Evolutionary conservation across 2,888 invertebrate genomes (phyloP).

Genomic region (Hyalella azteca): DNA sequence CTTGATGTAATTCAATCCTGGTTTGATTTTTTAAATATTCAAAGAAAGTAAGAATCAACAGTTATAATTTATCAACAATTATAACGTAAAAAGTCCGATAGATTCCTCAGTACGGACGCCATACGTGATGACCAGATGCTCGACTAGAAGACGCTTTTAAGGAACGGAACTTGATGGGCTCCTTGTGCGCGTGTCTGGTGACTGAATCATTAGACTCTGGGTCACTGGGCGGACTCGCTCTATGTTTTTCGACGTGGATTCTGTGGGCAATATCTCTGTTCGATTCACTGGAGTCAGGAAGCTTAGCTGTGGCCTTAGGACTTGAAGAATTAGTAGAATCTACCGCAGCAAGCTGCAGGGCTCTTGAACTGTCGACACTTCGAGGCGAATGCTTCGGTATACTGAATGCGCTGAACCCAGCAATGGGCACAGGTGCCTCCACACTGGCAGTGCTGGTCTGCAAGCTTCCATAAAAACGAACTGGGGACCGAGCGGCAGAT

Average conservation of each 20-base stretch:
- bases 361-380: slow-evolving; percentile 12
- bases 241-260: not conserved
- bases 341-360: slow-evolving; percentile 5
- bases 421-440: not conserved
- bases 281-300: not conserved
- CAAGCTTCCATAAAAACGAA: not conserved
- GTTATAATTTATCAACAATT: no score
- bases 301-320: not conserved
- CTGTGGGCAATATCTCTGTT: not conserved
- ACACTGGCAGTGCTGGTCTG: not conserved
- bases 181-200: not conserved
- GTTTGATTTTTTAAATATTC: no score
- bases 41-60: no score
- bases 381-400: slow-evolving; percentile 6
- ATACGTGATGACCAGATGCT: not conserved
- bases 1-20: no score
- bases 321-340: slow-evolving; percentile 9
- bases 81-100: no score
- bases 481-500: not conserved
- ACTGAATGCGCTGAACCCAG: slow-evolving; percentile 12
- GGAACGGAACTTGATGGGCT: not conserved
- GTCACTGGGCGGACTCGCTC: not conserved
- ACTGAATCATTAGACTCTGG: not conserved
- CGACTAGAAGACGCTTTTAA: slow-evolving; percentile 1
- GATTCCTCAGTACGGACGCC: slow-evolving; percentile 18